Base-by-base conservation (phyloP, 2,113 vertebrate species). In the Macquaria australasica region DNA sequence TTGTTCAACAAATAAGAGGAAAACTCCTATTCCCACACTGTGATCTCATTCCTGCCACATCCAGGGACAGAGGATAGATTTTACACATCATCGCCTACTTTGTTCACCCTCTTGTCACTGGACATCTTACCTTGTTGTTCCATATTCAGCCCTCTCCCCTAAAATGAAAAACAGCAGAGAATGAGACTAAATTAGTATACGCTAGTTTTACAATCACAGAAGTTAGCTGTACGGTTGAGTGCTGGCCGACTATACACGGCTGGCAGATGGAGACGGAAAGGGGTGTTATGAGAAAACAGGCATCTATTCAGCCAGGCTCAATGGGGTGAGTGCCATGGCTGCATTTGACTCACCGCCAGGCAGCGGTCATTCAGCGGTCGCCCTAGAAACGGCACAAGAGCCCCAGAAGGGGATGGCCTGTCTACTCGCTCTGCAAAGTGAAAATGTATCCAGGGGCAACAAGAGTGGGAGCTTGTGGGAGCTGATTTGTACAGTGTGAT, bases 91-190 rank as follows among this genome's bases (percentile, higher is more conserved):
- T 63, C 41, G n/a, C 66, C 74, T 62, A 84, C 73, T 80, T 84
- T 81, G 84, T 89, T 89, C 64, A 73, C 28, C 60, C 67, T 73
- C 28, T 86, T 84, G 86, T 90, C 81, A 79, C 53, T 74, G 73
- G 51, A 90, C 82, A 73, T 89, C 97, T 97, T 96, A 99, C 98
- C 98, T 98, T 91, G 97, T 98, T 74, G 97, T 99, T 88, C 98
- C 98, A 0, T 97, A 98, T 82, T 98, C 97, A 4, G 97, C 97
- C 95, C 97, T 96, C 90, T 99, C 98, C 87, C 98, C 98, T 99
- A 62, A 3, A 91, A 95, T 39, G 43, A 81, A 87, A 88, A 79
- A 77, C 10, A 81, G 34, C 41, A 83, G 37, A 82, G 45, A 88
- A 88, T 79, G 58, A 75, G 56, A 50, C 48, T 56, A 71, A 88